Percentiles rank a stretch among this genome's conserved stretches.
phyloP scores from a whole-genome alignment of 2,113 vertebrate genomes.

The Prionailurus viverrinus region DNA sequence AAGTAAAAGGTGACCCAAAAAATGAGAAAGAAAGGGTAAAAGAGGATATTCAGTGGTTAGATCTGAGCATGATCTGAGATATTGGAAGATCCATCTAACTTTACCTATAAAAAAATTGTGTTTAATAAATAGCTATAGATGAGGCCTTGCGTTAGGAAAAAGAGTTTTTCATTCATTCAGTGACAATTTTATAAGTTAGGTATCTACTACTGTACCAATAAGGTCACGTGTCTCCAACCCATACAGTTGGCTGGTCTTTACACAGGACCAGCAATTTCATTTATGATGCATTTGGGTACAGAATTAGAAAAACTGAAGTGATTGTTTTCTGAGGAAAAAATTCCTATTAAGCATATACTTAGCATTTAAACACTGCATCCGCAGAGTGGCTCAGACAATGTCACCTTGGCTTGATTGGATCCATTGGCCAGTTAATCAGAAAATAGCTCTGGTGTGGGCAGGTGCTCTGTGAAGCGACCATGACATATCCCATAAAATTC shows the following conservation, averaged over 20 bases:
- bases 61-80: not conserved
- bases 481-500: constrained; percentile 33
- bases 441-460: not conserved
- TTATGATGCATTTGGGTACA: not conserved
- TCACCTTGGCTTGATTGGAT: not conserved
- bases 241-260: not conserved
- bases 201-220: constrained; percentile 20
- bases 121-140: not conserved
- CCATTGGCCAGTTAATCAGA: not conserved
- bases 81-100: constrained; percentile 7
- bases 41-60: not conserved
- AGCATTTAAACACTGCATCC: not conserved
- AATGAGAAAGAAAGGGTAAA: not conserved
- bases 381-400: not conserved
- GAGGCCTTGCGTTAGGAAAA: not conserved
- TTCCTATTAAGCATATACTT: not conserved
- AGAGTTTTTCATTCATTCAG: not conserved
- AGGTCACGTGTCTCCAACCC: not conserved
- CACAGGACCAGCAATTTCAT: not conserved
- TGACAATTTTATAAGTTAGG: constrained; percentile 7
- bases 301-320: constrained; percentile 2
- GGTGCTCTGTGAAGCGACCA: not conserved
- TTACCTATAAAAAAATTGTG: not conserved
- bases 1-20: not conserved
- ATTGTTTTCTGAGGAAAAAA: not conserved